phyloP scores from a whole-genome alignment of 2,113 vertebrate species.

The Nothobranchius kuhntae region DNA sequence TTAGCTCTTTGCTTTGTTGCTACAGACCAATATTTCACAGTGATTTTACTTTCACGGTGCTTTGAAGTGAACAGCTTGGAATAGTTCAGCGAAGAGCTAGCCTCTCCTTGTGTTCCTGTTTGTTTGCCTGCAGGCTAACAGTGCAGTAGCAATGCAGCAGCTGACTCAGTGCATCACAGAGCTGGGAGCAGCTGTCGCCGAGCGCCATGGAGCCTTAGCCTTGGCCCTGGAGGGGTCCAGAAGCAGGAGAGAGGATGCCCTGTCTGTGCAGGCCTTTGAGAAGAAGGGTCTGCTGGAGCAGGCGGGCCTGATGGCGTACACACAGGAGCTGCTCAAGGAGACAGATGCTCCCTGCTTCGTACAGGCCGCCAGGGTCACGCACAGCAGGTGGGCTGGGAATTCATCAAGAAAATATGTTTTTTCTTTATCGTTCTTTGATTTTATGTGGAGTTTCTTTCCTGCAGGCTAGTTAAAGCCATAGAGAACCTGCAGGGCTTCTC shows the following conservation, averaged over 20 bases:
- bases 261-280: slow-evolving; percentile 85
- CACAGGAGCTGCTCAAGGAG: slow-evolving; percentile 96
- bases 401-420: neutral
- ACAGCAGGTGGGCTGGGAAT: slow-evolving; percentile 79
- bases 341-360: slow-evolving; percentile 93
- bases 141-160: slow-evolving; percentile 86
- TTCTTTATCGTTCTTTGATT: neutral
- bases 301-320: slow-evolving; percentile 89
- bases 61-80: too few species aligned
- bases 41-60: too few species aligned
- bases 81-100: neutral
- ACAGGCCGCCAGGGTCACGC: slow-evolving; percentile 91
- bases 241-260: slow-evolving; percentile 78
- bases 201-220: slow-evolving; percentile 84
- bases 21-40: too few species aligned
- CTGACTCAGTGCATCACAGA: slow-evolving; percentile 85
- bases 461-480: slow-evolving; percentile 88
- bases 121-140: slow-evolving; percentile 80
- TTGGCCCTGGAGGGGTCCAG: slow-evolving; percentile 87
- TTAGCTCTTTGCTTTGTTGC: too few species aligned
- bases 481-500: slow-evolving; percentile 90
- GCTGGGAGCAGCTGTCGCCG: slow-evolving; percentile 83
- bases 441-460: neutral
- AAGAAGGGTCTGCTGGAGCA: slow-evolving; percentile 90
- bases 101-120: neutral